Percentiles rank a stretch among this genome's conserved stretches.
phyloP scores from a whole-genome alignment of 2,888 invertebrate genomes.

The Stenichneumon culpator region DNA sequence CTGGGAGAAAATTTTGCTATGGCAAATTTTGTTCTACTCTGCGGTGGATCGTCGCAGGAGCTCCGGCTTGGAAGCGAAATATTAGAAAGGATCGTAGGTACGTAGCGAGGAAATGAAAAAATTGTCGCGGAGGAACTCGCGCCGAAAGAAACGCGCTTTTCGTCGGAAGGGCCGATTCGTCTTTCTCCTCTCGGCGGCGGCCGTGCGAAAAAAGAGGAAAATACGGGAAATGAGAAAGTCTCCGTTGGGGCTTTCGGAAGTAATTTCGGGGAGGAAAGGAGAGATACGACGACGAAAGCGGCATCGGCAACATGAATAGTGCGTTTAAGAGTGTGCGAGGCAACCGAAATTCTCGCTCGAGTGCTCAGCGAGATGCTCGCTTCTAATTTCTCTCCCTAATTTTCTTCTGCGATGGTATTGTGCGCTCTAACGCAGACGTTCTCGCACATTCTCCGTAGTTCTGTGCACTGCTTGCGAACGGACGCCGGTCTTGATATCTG shows the following conservation, averaged over 20 bases:
- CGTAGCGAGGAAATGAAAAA: too few species aligned
- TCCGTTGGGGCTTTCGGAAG: slow-evolving; percentile 55
- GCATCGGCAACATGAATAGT: neutral
- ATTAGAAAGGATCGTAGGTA: too few species aligned
- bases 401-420: slow-evolving; percentile 27
- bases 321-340: neutral
- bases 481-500: too few species aligned
- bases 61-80: too few species aligned
- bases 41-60: too few species aligned
- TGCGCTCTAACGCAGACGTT: neutral
- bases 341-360: neutral
- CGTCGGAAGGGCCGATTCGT: neutral
- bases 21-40: too few species aligned
- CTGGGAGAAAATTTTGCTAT: too few species aligned
- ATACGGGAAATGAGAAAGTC: slow-evolving; percentile 50
- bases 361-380: neutral
- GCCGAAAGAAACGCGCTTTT: slow-evolving; percentile 11
- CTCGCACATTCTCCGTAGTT: too few species aligned
- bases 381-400: slow-evolving; percentile 43
- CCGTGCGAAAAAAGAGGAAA: slow-evolving; percentile 10
- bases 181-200: neutral
- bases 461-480: too few species aligned
- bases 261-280: slow-evolving; percentile 49
- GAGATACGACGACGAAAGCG: slow-evolving; percentile 27
- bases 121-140: neutral